Base-by-base conservation (phyloP, 2,797 vertebrate species). In the Lacerta viridis region DNA sequence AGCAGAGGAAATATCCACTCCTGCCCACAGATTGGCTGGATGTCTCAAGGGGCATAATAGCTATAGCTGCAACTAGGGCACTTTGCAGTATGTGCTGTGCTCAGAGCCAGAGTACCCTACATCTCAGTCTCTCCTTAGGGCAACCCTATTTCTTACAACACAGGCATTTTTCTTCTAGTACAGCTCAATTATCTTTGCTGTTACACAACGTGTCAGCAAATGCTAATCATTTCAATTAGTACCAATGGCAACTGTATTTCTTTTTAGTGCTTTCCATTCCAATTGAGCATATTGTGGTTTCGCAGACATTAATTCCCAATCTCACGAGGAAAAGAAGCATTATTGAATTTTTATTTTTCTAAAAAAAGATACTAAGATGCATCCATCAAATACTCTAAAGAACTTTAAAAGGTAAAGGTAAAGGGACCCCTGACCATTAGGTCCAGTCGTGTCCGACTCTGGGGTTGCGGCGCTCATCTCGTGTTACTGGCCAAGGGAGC, bases 121-220 rank as follows among this genome's bases (percentile, higher is more conserved):
- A 41, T 41, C 15, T 39, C 64, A 84, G n/a, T 33, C 36, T 61
- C 39, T 43, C 39, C 64, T 17, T 29, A 6, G 29, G 36, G 59
- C 17, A 72, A 27, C 15, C 68, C 66, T 41, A 20, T 7, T 83
- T 83, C 61, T 83, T 59, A 77, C 29, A 83, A 36, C 9, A 23
- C 61, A 83, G 61, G 72, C 50, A 10, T 23, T 17, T 76, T 41
- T 71, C 64, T 59, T 79, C 64, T 59, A 59, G 17, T 61, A 88
- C 29, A 78, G 7, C 80, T 88, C 76, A 79, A 72, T 84, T 64
- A 84, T 61, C 68, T 88, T 2, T 71, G 46, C 66, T 80, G 36
- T n/a, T 72, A 72, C 20, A 72, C 46, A n/a, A 79, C 66, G 46
- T 78, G 68, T 71, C 82, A 88, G 55, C 43, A 79, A 88, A 80